These are phyloP conservation scores for Pangasius sanitwongsei DNA, from an alignment of 2,797 vertebrate genomes.

Conservation along the genomic window DNA sequence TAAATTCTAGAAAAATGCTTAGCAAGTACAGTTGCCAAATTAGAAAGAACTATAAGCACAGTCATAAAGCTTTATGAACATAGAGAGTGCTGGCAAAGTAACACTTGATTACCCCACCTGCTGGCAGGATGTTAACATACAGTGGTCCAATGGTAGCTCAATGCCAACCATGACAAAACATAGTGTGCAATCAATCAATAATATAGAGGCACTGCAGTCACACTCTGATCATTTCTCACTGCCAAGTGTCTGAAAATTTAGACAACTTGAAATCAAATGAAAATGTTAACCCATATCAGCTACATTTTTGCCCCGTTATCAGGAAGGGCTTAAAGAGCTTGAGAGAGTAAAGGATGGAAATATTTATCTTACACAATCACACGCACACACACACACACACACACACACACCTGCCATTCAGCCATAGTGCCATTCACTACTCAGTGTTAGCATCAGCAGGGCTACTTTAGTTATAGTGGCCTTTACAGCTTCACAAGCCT, in stretches of 20 bases:
- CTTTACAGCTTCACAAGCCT: background rate
- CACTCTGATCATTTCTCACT: conserved; percentile 61
- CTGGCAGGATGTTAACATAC: conserved; percentile 34
- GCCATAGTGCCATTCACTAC: background rate
- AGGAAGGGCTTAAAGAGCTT: conserved; percentile 28
- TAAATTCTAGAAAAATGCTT: conserved; percentile 13
- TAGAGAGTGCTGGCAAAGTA: conserved; percentile 9
- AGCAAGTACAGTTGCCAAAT: conserved; percentile 25
- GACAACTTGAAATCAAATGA: conserved; percentile 74
- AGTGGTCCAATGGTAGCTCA: conserved; percentile 43
- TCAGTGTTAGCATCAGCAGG: background rate
- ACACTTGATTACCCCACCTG: conserved; percentile 43
- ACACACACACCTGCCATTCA: background rate
- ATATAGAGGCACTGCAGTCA: conserved; percentile 59
- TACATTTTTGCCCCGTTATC: conserved; percentile 55
- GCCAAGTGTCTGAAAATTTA: conserved; percentile 74
- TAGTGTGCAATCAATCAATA: conserved; percentile 65
- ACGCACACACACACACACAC: background rate
- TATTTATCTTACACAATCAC: conserved; percentile 13
- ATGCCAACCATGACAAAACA: conserved; percentile 37
- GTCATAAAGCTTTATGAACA: conserved; percentile 29
- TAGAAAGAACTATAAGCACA: conserved; percentile 3
- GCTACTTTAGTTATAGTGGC: background rate
- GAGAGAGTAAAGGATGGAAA: conserved; percentile 5
- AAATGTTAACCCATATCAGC: conserved; percentile 73